Evolutionary conservation across 2,113 vertebrate genomes (phyloP), one percentile per base, ranked within the genome.

Genomic region (Epinephelus fuscoguttatus): DNA sequence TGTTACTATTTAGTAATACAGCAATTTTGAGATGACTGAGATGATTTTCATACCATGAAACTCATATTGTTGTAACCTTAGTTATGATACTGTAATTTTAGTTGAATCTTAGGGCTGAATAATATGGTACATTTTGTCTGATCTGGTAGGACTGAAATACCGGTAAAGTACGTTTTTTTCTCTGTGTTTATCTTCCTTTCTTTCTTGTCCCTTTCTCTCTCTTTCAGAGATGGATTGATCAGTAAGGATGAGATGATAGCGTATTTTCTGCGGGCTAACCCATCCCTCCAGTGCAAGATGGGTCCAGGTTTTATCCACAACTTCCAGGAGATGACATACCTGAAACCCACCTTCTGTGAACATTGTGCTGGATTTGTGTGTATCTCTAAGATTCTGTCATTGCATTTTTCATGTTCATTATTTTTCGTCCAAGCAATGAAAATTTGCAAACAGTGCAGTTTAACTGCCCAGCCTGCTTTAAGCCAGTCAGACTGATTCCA

Each of bases 181-280:
- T 23, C 7, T 49, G 3, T 30, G 21, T 7, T 52, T n/a, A 55
- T 18, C 0, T 3, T 30, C 0, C 7, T 62, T 17, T 4, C 2
- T 27, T 33, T 30, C 2, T 13, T 42, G 17, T 56, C 17, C 45
- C 8, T 42, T 10, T 30, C 53, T 83, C 18, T 52, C 21, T 25
- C 42, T 62, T 25, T 68, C 92, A 99, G 98, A 92, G 98, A 99
- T 83, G 98, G 98, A 8, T 92, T 97, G 64, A 99, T 99, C 91
- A 99, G 98, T 93, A 99, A 99, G 93, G 98, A 98, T 78, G 98
- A 99, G 94, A 99, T 99, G 98, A 98, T 98, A 90, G 97, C 98
- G 7, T 99, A 99, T 90, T 99, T 99, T 92, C 95, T 99, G 62
- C 96, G 98, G 80, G 98, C 98, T 13, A 99, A 99, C 94, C 98